Evolutionary conservation across 2,797 vertebrate genomes (phyloP), one percentile per base, ranked within the genome.

Genomic region (Enteromius trimaculatus): DNA sequence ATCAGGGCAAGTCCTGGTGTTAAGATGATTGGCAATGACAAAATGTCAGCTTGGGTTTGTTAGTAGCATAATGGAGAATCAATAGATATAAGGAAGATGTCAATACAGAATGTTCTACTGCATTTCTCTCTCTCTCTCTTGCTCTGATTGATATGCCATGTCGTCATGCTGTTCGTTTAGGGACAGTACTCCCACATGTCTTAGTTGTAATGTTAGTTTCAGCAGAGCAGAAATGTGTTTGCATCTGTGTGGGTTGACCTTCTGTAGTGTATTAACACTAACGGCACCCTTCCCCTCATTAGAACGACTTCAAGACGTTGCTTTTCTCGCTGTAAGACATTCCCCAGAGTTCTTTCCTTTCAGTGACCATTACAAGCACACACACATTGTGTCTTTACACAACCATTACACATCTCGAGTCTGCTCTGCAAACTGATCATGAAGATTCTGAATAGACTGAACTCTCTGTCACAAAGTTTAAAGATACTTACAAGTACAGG

Each of bases 1-100:
- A 72, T 81, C 23, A 37, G 44, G 55, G 77, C 53, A 55, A 74
- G 58, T 85, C 75, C 85, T 92, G 91, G 93, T 93, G 93, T 94
- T 94, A 95, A 94, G 92, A 94, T 94, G 94, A 95, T 95, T 95
- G 93, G 91, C 92, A 95, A 94, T 94, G 95, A 95, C 94, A 95
- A 95, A 95, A 95, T 95, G 93, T 95, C 95, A 95, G 94, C 94
- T 93, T 94, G 93, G 92, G 94, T 93, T 95, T 95, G 94, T 95
- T 95, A 94, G 94, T 91, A 93, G 92, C 92, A 92, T 95, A 95
- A 95, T 95, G 92, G 93, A 89, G 93, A 95, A 95, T 95, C 94
- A 94, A 95, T 95, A 93, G 92, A 94, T 94, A 93, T 90, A 88
- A 94, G 92, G 93, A 94, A 94, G 92, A 94, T 95, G 94, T 95